A percentile compares a stretch with the other conserved stretches of the same genome.
These are phyloP conservation scores for Drosophila putrida DNA, from an alignment of 2,888 invertebrate species.

Conservation along the genomic window DNA sequence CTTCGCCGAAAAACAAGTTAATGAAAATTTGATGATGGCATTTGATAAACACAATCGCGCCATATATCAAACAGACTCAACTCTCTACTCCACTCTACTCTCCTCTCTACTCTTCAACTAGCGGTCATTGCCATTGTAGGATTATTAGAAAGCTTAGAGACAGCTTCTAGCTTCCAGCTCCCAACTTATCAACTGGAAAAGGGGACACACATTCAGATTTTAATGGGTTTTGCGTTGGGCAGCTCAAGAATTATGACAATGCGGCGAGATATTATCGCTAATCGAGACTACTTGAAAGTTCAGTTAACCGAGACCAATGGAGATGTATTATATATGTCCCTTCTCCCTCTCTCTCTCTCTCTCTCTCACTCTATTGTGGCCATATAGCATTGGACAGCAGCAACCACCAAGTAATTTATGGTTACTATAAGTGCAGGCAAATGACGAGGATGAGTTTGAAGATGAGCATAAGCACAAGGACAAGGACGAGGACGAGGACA, in stretches of 20 bases:
- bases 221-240: slow-evolving; percentile 70
- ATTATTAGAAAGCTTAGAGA: slow-evolving; percentile 67
- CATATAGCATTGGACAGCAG: slow-evolving; percentile 31
- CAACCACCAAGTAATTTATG: slow-evolving; percentile 65
- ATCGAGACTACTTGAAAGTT: slow-evolving; percentile 76
- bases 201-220: slow-evolving; percentile 55
- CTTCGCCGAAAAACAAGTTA: slow-evolving; percentile 66
- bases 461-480: slow-evolving; percentile 2
- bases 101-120: not conserved
- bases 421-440: slow-evolving; percentile 67
- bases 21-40: slow-evolving; percentile 79
- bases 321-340: slow-evolving; percentile 35
- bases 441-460: slow-evolving; percentile 39
- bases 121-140: slow-evolving; percentile 65
- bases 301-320: slow-evolving; percentile 74
- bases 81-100: not conserved
- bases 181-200: slow-evolving; percentile 1
- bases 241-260: slow-evolving; percentile 77
- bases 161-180: not conserved
- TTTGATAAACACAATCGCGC: slow-evolving; percentile 71
- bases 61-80: slow-evolving; percentile 65
- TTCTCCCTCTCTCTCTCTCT: not conserved
- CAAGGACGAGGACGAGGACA: slow-evolving; percentile 6
- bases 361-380: slow-evolving; percentile 12
- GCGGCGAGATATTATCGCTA: slow-evolving; percentile 78